phyloP scores from a whole-genome alignment of 2,888 invertebrate species.

The Fragum whitleyi region DNA sequence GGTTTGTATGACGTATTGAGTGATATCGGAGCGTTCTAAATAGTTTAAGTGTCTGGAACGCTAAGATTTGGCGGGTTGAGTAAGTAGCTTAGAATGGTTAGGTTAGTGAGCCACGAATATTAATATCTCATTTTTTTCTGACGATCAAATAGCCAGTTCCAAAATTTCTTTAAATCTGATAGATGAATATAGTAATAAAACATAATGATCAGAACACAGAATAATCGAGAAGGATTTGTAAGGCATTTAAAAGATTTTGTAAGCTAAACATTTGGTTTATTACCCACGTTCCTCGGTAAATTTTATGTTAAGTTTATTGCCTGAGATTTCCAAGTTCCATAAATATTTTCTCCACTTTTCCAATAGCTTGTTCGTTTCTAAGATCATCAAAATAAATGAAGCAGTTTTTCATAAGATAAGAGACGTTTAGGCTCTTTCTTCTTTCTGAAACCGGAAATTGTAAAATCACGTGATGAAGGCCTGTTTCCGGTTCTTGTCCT shows the following conservation, averaged over 20 bases:
- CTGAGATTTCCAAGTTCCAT: neutral
- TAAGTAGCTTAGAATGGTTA: too few relatives aligned
- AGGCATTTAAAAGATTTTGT: constrained; percentile 11
- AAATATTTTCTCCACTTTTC: constrained; percentile 13
- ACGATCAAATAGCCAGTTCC: too few relatives aligned
- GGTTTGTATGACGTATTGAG: too few relatives aligned
- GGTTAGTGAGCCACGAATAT: too few relatives aligned
- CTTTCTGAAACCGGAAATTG: constrained; percentile 16
- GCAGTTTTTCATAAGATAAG: constrained; percentile 16
- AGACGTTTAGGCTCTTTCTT: neutral
- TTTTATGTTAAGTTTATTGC: constrained; percentile 3
- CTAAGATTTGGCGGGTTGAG: too few relatives aligned
- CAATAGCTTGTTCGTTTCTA: neutral
- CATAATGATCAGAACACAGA: neutral
- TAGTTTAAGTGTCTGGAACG: too few relatives aligned
- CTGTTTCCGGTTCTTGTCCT: constrained; percentile 13
- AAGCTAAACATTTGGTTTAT: neutral
- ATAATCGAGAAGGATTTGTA: constrained; percentile 8
- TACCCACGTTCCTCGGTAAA: neutral
- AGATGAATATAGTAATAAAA: too few relatives aligned
- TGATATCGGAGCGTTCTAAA: too few relatives aligned
- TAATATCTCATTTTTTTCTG: too few relatives aligned
- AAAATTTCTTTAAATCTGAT: too few relatives aligned
- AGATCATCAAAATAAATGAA: constrained; percentile 22
- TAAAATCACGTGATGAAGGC: constrained; percentile 9